Evolutionary conservation across 2,113 vertebrate species (phyloP).

Genomic region (Cololabis saira): DNA sequence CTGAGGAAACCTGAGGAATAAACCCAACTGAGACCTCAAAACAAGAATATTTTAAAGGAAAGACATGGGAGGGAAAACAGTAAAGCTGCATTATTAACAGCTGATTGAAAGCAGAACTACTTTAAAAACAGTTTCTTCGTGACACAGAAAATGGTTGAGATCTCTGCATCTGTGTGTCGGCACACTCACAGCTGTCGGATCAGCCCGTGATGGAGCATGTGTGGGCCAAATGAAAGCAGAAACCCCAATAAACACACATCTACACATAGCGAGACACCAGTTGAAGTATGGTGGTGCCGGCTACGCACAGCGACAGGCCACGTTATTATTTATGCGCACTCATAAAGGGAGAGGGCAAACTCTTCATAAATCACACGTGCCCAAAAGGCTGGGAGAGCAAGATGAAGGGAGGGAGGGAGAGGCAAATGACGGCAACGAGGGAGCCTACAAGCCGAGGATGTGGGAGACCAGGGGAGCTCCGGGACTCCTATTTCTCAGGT

Average conservation of each 20-base stretch:
- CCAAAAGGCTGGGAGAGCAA: slow-evolving; percentile 33
- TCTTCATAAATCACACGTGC: slow-evolving; percentile 74
- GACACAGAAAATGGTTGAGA: background rate
- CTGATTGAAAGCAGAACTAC: too few species aligned
- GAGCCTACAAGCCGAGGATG: slow-evolving; percentile 21
- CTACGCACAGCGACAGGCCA: slow-evolving; percentile 48
- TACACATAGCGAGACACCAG: slow-evolving; percentile 45
- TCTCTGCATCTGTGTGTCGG: background rate
- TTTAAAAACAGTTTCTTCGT: background rate
- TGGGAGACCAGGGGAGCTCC: slow-evolving; percentile 42
- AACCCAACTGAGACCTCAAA: too few species aligned
- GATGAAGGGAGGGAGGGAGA: background rate
- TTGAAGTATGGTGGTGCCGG: slow-evolving; percentile 48
- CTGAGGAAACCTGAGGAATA: too few species aligned
- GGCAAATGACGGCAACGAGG: background rate
- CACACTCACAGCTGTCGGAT: slow-evolving; percentile 28
- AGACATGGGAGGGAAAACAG: too few species aligned
- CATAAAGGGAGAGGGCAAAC: slow-evolving; percentile 76
- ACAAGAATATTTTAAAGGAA: too few species aligned
- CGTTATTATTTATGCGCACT: slow-evolving; percentile 79
- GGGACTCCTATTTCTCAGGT: slow-evolving; percentile 60
- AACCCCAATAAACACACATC: slow-evolving; percentile 10
- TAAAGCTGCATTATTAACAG: too few species aligned
- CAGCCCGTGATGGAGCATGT: slow-evolving; percentile 45
- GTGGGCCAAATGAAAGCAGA: slow-evolving; percentile 18